phyloP scores from a whole-genome alignment of 1,140 invertebrate genomes.

The Euwallacea similis region DNA sequence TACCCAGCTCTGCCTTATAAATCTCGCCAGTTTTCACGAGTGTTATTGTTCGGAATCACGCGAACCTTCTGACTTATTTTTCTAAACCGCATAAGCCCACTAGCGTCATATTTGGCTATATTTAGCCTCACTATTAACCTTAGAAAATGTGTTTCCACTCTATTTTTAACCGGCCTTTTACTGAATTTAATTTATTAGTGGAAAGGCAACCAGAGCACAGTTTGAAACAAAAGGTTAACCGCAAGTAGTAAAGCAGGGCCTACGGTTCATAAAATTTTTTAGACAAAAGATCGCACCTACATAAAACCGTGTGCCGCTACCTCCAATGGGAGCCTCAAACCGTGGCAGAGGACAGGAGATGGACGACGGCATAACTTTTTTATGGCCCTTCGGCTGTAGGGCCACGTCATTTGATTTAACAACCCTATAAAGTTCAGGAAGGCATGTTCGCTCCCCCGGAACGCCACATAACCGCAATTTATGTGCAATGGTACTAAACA shows the following conservation, averaged over 20 bases:
- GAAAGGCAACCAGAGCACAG: too few relatives aligned
- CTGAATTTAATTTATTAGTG: too few relatives aligned
- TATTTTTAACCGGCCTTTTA: too few relatives aligned
- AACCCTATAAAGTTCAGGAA: conserved; percentile 30
- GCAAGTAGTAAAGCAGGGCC: not conserved
- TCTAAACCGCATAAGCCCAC: conserved; percentile 1
- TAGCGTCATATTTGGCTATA: not conserved
- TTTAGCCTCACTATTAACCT: not conserved
- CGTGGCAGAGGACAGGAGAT: not conserved
- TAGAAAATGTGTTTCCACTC: too few relatives aligned
- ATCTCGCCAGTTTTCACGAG: not conserved
- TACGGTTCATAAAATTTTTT: not conserved
- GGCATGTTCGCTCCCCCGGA: conserved; percentile 16
- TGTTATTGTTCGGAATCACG: not conserved
- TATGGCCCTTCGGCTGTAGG: conserved; percentile 23
- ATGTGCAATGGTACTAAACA: conserved; percentile 18
- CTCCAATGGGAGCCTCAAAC: not conserved
- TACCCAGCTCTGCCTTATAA: conserved; percentile 3
- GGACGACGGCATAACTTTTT: conserved; percentile 15
- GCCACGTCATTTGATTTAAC: conserved; percentile 35
- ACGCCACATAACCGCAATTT: conserved; percentile 28
- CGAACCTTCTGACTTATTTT: not conserved
- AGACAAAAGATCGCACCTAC: not conserved
- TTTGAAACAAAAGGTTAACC: not conserved
- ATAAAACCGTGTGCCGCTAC: not conserved